phyloP scores from a whole-genome alignment of 2,797 vertebrate species.

The Eulemur mongoz region DNA sequence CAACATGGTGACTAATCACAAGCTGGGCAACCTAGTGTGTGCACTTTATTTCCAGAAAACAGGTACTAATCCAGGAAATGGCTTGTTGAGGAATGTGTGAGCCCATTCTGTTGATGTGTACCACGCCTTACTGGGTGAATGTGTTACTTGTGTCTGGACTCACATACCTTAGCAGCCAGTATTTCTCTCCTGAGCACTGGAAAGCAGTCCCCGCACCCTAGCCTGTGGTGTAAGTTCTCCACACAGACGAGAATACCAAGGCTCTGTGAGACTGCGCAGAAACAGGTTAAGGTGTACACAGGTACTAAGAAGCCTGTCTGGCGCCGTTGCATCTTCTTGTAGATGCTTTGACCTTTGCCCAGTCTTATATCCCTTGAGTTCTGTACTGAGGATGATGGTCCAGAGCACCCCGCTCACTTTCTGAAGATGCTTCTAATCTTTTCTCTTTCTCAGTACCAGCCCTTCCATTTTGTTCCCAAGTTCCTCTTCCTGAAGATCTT shows the following conservation, averaged over 20 bases:
- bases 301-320: not conserved
- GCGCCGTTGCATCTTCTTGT: not conserved
- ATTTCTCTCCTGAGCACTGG: not conserved
- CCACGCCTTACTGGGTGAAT: not conserved
- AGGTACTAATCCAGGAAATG: not conserved
- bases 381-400: not conserved
- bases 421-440: not conserved
- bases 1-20: not conserved
- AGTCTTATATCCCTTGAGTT: not conserved
- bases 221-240: not conserved
- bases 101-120: not conserved
- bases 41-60: not conserved
- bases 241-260: not conserved
- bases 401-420: not conserved
- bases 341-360: not conserved
- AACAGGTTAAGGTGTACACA: not conserved
- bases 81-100: not conserved
- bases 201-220: not conserved
- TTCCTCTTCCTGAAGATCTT: not conserved
- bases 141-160: not conserved
- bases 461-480: not conserved
- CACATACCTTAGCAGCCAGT: not conserved
- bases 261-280: too few relatives aligned
- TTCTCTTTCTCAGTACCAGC: not conserved
- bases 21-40: not conserved